Evolutionary conservation across 2,888 invertebrate species (phyloP), one percentile per base, ranked within the genome.

Genomic region (Drosophila mimetica): DNA sequence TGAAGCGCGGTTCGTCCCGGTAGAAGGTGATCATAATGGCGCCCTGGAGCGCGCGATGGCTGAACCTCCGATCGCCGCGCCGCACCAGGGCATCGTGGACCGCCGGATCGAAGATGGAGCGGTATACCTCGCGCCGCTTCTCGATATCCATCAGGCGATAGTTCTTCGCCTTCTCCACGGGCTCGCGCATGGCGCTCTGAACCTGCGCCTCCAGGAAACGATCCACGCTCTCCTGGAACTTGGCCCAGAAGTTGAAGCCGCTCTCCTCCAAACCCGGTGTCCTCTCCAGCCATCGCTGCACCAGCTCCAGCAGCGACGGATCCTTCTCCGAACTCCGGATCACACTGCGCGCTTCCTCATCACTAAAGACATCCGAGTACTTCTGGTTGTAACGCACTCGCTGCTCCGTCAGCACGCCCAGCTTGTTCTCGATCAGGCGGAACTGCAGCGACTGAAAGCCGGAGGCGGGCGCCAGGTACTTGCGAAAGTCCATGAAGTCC

Each of bases 361-460:
- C 96, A 39, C 95, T 94, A 81, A 98, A 98, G 1, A 97, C 97
- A 14, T 95, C 94, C 66, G 95, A 94, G 92, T 99, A 99, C 85
- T 96, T 96, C 90, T 98, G 97, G 91, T 98, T 98, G 92, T 98
- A 99, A 89, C 97, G 96, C 0, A 98, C 97, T 1, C 99, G 94
- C 75, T 97, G 94, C 57, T 97, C 97, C 91, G 96, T 94, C 58
- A 94, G 94, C 1, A 96, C 92, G 0, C 96, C 96, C 72, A 96
- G 90, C 92, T 99, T 99, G 90, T 99, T 99, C 92, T 99, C 99
- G 59, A 99, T 92, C 18, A 99, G 93, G 14, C 99, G 95, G 91
- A 99, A 99, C 91, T 99, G 98, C 36, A 98, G 92, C 87, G 98
- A 99, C 91, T 99, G 99, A 91, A 99, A 99, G 1, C 99, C 99